A percentile compares a stretch with the other conserved stretches of the same genome.
These are phyloP conservation scores for Hiodon alosoides DNA, from an alignment of 2,113 vertebrate species.

Conservation along the genomic window DNA sequence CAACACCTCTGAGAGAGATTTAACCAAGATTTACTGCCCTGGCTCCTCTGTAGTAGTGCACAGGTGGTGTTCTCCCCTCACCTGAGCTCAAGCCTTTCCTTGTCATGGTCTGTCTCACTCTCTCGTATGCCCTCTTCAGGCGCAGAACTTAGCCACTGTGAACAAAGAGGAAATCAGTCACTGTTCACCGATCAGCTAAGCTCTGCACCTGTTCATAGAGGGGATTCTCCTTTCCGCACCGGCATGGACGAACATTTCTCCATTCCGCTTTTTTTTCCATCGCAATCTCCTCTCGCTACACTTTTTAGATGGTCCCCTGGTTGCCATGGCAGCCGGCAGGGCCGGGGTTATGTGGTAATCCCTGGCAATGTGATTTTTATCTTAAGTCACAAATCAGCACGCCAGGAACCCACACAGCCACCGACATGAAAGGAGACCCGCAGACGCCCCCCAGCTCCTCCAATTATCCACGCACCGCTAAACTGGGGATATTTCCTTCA, in stretches of 20 bases:
- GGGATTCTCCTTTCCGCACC: conserved; percentile 42
- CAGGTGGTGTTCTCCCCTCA: not conserved
- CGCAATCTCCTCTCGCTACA: conserved; percentile 35
- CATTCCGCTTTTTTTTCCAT: conserved; percentile 21
- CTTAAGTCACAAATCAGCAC: conserved; percentile 99
- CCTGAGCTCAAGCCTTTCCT: not conserved
- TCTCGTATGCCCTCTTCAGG: conserved; percentile 81
- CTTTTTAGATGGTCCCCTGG: conserved; percentile 40
- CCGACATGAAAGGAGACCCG: conserved; percentile 64
- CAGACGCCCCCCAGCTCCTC: conserved; percentile 43
- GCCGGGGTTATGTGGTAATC: conserved; percentile 97
- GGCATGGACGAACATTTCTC: not conserved
- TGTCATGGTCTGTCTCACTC: conserved; percentile 51
- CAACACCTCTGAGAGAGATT: accelerated
- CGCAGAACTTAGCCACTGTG: conserved; percentile 99
- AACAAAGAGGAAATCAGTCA: conserved; percentile 98
- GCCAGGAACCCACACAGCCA: conserved; percentile 99
- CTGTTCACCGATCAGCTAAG: conserved; percentile 99
- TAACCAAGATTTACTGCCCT: too few relatives aligned
- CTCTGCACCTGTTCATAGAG: conserved; percentile 95
- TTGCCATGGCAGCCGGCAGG: conserved; percentile 71
- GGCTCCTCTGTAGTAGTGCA: too few relatives aligned
- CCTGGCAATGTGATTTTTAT: conserved; percentile 99
- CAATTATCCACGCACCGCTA: conserved; percentile 56
- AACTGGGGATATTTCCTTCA: conserved; percentile 65